These are phyloP conservation scores for Myotis planiceps DNA, from an alignment of 2,797 vertebrate species.

Conservation along the genomic window DNA sequence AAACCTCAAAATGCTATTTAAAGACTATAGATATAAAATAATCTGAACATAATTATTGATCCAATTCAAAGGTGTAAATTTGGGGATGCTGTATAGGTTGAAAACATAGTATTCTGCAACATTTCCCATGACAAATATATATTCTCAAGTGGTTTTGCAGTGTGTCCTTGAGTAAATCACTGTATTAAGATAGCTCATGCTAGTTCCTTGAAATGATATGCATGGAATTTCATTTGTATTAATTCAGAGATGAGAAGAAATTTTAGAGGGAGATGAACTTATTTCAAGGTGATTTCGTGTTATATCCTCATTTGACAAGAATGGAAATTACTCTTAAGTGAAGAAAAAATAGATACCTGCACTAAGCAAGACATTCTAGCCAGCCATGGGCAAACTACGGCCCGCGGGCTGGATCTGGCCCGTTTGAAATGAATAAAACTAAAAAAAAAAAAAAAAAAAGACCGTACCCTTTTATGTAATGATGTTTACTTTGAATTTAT, in stretches of 20 bases:
- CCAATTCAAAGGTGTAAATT: neutral
- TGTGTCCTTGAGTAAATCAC: neutral
- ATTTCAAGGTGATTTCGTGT: slow-evolving; percentile 43
- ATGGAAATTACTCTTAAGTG: neutral
- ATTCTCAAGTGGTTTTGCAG: neutral
- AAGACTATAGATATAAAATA: neutral
- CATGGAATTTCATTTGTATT: slow-evolving; percentile 11
- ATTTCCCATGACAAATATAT: neutral
- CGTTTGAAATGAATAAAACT: too few species aligned
- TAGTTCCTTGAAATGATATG: neutral
- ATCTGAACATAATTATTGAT: neutral
- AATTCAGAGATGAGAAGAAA: slow-evolving; percentile 34
- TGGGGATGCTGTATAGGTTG: neutral
- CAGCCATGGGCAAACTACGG: too few species aligned
- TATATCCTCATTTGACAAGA: neutral
- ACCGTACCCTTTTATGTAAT: too few species aligned
- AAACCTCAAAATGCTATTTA: neutral
- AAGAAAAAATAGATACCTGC: neutral
- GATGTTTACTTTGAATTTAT: too few species aligned
- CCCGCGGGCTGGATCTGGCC: too few species aligned
- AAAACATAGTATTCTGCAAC: neutral
- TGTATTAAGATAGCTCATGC: neutral
- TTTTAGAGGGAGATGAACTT: neutral
- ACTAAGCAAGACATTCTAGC: neutral
- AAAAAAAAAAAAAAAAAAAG: too few species aligned